Evolutionary conservation across 1,140 invertebrate species (phyloP).

Genomic region (Lamellibrachia luymesi): DNA sequence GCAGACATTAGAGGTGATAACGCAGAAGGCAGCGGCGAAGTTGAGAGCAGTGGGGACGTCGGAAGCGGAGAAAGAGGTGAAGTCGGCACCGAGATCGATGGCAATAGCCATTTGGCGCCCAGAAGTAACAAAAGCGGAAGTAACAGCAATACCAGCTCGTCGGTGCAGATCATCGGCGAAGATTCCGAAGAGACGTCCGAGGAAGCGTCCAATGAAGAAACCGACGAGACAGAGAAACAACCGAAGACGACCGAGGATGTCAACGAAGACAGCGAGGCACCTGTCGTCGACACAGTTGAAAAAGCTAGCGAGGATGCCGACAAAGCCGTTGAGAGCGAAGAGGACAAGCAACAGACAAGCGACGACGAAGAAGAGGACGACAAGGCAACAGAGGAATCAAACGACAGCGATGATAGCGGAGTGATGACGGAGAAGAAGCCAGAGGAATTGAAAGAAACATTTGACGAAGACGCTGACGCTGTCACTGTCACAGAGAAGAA

Average conservation of each 20-base stretch:
- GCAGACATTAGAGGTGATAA: neutral
- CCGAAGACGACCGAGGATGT: neutral
- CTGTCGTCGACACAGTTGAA: neutral
- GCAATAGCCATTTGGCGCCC: neutral
- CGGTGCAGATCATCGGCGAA: neutral
- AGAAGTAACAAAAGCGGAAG: neutral
- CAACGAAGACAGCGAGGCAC: neutral
- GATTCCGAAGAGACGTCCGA: neutral
- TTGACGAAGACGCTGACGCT: neutral
- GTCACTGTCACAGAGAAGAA: neutral
- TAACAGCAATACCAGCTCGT: neutral
- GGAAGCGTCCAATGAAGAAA: neutral
- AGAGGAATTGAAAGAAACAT: neutral
- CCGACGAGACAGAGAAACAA: neutral
- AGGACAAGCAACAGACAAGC: neutral
- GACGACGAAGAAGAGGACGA: neutral
- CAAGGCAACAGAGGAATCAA: neutral
- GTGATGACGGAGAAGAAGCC: neutral
- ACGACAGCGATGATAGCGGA: neutral
- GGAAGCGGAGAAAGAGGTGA: neutral
- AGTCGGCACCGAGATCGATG: neutral
- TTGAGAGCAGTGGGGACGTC: neutral
- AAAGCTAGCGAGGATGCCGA: neutral
- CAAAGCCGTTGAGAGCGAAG: neutral
- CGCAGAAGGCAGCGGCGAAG: neutral